Evolutionary conservation across 2,797 vertebrate species (phyloP).

Genomic region (Chelon labrosus): DNA sequence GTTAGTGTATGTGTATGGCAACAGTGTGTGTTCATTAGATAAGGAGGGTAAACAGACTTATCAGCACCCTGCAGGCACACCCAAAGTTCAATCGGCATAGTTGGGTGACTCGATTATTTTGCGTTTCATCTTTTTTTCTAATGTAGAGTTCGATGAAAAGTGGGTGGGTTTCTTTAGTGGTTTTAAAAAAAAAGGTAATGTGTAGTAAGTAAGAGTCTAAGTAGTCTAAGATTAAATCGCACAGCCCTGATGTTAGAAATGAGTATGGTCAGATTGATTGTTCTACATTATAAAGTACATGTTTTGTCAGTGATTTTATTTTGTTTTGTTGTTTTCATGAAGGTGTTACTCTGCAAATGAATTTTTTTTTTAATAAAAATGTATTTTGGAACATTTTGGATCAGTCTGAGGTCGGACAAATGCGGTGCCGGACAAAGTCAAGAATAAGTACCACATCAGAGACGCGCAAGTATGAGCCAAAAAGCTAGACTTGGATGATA

Average conservation of each 20-base stretch:
- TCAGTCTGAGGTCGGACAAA: not conserved
- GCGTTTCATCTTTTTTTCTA: constrained; percentile 9
- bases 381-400: not conserved
- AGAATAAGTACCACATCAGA: not conserved
- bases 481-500: constrained; percentile 12
- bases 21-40: not conserved
- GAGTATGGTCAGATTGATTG: no score
- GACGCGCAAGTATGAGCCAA: not conserved
- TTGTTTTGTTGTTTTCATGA: not conserved
- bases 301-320: not conserved
- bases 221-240: not conserved
- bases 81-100: not conserved
- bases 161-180: no score
- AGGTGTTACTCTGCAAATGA: not conserved
- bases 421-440: not conserved
- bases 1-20: not conserved
- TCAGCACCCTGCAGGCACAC: constrained; percentile 34
- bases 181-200: not conserved
- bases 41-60: constrained; percentile 21
- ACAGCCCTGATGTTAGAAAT: not conserved
- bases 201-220: not conserved
- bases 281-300: no score
- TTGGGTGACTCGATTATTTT: not conserved
- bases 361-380: not conserved
- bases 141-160: no score